phyloP scores from a whole-genome alignment of 2,797 vertebrate genomes.

The Fratercula arctica region DNA sequence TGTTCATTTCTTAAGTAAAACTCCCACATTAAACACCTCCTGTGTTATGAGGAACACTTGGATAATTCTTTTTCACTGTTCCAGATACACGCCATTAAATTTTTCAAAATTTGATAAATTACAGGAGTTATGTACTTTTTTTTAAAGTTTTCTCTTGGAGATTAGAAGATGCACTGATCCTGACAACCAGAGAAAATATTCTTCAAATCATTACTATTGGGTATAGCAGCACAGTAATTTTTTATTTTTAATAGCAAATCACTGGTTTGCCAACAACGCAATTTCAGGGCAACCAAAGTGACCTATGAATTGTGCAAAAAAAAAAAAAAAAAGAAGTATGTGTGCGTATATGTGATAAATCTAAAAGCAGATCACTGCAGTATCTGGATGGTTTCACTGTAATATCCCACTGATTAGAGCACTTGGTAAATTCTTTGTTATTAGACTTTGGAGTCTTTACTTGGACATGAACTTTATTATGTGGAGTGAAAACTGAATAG shows the following conservation, averaged over 20 bases:
- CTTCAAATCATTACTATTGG: neutral
- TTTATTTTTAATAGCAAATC: neutral
- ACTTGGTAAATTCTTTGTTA: neutral
- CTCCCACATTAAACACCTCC: neutral
- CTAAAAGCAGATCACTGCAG: neutral
- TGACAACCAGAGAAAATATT: neutral
- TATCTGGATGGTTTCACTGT: neutral
- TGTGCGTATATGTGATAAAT: neutral
- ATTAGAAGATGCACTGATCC: neutral
- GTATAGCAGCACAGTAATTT: neutral
- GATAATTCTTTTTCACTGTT: neutral
- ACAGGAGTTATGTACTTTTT: neutral
- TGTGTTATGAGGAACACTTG: neutral
- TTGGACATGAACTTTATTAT: constrained; percentile 8
- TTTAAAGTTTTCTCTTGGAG: neutral
- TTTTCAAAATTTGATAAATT: neutral
- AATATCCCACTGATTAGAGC: neutral
- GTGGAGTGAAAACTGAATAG: constrained; percentile 24
- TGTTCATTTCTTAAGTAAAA: neutral
- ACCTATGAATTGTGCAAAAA: neutral
- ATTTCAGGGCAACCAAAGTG: neutral
- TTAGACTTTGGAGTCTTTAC: neutral
- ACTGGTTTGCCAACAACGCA: neutral
- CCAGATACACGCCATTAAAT: neutral
- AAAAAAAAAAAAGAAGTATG: neutral